Evolutionary conservation across 2,888 invertebrate species (phyloP), one percentile per base, ranked within the genome.

Genomic region (Ferdinandea cuprea): DNA sequence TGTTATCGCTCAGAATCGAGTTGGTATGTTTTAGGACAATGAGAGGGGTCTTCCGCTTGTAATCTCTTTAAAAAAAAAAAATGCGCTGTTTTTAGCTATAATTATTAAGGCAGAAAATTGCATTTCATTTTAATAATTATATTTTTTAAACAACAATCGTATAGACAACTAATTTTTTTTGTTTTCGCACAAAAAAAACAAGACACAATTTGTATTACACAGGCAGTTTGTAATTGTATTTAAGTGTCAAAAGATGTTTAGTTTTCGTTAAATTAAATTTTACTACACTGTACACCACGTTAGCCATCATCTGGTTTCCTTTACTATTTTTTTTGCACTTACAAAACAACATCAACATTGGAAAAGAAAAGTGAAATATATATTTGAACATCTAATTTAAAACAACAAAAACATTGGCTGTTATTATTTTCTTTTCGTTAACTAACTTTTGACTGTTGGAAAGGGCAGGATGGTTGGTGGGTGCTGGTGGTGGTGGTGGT

Each of bases 201-300:
- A 78, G 77, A 71, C 81, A 77, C 81, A 40, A 66, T 77, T 81
- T 77, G 71, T 76, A 59, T 81, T 81, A 76, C 81, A 76, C 81
- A 76, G 68, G 21, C 9, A 58, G 46, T 54, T 71, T 71, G 76
- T 81, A 81, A 81, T 79, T 81, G 65, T 81, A 81, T 54, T 81
- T 77, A 30, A 81, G 81, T 77, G 81, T 81, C 76, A n/a, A 15
- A 48, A 21, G 37, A 13, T 69, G 21, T 28, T 35, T 17, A 13
- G 19, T 66, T 66, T 37, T 59, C 73, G 13, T 66, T 54, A 13
- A 8, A 1, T 13, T 44, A 30, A 15, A 19, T 44, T 56, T 19
- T 17, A 30, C 6, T 6, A 30, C 11, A 37, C 32, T n/a, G n/a
- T n/a, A n/a, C n/a, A n/a, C n/a, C n/a, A 21, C 46, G 11, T 50